These are phyloP conservation scores for Gonioctena quinquepunctata DNA, from an alignment of 1,140 invertebrate species.

Conservation along the genomic window DNA sequence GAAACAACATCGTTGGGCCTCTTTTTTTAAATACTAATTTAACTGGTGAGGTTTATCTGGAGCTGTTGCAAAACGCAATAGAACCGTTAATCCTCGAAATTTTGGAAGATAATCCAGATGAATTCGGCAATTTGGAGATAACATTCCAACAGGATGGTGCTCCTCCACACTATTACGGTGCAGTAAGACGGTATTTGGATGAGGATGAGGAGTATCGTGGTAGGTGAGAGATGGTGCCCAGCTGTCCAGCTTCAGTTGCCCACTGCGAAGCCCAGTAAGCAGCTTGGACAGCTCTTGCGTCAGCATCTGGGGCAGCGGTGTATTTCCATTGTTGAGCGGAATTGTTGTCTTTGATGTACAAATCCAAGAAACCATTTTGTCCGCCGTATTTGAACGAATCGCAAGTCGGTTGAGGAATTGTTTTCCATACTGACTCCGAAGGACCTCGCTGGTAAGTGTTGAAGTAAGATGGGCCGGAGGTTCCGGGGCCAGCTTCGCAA, in stretches of 20 bases:
- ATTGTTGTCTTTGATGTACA: slow-evolving; percentile 25
- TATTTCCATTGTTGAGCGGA: slow-evolving; percentile 35
- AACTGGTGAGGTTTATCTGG: too few relatives aligned
- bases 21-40: too few relatives aligned
- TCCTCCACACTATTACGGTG: too few relatives aligned
- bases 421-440: slow-evolving; percentile 35
- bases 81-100: too few relatives aligned
- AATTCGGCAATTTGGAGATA: too few relatives aligned
- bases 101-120: too few relatives aligned
- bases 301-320: slow-evolving; percentile 33
- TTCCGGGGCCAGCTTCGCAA: slow-evolving; percentile 27
- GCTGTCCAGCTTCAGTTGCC: slow-evolving; percentile 23
- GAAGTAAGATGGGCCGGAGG: slow-evolving; percentile 23
- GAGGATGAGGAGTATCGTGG: too few relatives aligned
- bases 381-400: slow-evolving; percentile 34
- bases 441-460: slow-evolving; percentile 37
- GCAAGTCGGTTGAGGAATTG: slow-evolving; percentile 32
- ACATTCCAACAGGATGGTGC: too few relatives aligned
- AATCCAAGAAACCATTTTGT: slow-evolving; percentile 33
- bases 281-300: slow-evolving; percentile 32
- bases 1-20: too few relatives aligned
- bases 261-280: slow-evolving; percentile 32
- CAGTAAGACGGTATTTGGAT: too few relatives aligned
- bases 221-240: not conserved
- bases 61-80: too few relatives aligned